Base-by-base conservation (phyloP, 2,888 invertebrate species). In the Ichneumon xanthorius region DNA sequence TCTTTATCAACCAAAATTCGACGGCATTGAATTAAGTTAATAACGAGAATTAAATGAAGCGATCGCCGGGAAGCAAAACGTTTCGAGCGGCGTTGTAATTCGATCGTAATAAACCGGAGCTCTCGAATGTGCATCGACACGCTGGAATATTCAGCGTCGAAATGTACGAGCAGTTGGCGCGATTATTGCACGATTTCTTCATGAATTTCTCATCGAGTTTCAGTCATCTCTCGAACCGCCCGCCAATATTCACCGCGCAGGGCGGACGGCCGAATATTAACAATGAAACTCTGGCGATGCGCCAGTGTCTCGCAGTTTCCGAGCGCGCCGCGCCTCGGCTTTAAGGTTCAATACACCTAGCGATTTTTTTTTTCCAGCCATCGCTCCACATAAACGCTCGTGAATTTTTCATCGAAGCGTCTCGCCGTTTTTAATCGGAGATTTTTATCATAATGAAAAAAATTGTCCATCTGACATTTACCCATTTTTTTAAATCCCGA, bases 281-380 rank as follows among this genome's bases (percentile, higher is more conserved):
- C 70, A 81, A 84, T 70, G 70, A 80, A 82, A 61, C 61, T 55
- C n/a, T 86, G 86, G 87, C 83, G 80, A 58, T 80, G 67, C 37
- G 61, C 79, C 86, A 81, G 83, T 80, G 77, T 85, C 80, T 75
- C 80, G 75, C 19, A 14, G 61, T 14, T 58, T 19, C 37, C 67
- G 50, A 68, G 40, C n/a, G 40, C 79, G 45, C 70, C 75, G 71
- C 45, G 80, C 73, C 77, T 84, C 82, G 9, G 71, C 87, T 86
- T 87, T 87, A 85, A 87, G 83, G 88, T 83, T 87, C 88, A 86
- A 88, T 84, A 84, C 65, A 86, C 87, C 58, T 30, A 63, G 30
- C 26, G 48, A 45, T 16, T 58, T 65, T 84, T 73, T 67, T 26
- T 63, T 48, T 30, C 71, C 22, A 45, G 3, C n/a, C 33, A 22